Evolutionary conservation across 2,113 vertebrate species (phyloP).

Genomic region (Copsychus sechellarum): DNA sequence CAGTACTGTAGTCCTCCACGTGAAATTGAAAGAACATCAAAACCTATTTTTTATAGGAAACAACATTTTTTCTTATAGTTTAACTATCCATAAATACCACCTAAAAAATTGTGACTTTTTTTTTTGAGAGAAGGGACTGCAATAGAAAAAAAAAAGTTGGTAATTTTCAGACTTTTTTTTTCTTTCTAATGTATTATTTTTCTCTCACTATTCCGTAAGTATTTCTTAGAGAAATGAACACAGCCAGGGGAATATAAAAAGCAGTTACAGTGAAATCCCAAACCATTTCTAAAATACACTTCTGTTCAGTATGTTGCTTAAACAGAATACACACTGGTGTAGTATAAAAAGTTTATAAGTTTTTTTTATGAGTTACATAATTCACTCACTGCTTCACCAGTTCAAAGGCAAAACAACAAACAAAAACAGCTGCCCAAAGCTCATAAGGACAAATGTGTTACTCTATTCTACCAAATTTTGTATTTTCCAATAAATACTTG

Average conservation of each 20-base stretch:
- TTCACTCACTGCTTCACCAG: not conserved
- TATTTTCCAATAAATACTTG: not conserved
- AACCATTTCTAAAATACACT: not conserved
- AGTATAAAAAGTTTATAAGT: slow-evolving; percentile 18
- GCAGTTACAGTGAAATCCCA: not conserved
- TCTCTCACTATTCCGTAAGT: not conserved
- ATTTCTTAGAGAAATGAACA: not conserved
- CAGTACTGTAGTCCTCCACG: not conserved
- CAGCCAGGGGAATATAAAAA: slow-evolving; percentile 4
- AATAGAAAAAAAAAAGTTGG: not conserved
- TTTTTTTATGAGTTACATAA: slow-evolving; percentile 2
- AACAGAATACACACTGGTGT: not conserved
- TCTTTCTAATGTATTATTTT: slow-evolving; percentile 5
- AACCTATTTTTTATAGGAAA: not conserved
- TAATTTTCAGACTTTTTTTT: slow-evolving; percentile 2
- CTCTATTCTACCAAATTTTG: not conserved
- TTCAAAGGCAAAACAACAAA: not conserved
- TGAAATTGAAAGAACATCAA: not conserved
- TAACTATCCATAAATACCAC: not conserved
- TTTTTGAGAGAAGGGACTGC: not conserved
- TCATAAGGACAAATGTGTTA: not conserved
- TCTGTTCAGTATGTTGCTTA: not conserved
- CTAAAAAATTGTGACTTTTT: not conserved
- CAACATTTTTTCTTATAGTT: not conserved
- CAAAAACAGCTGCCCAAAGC: not conserved